Evolutionary conservation across 2,113 vertebrate species (phyloP).

Genomic region (Hyaena hyaena): DNA sequence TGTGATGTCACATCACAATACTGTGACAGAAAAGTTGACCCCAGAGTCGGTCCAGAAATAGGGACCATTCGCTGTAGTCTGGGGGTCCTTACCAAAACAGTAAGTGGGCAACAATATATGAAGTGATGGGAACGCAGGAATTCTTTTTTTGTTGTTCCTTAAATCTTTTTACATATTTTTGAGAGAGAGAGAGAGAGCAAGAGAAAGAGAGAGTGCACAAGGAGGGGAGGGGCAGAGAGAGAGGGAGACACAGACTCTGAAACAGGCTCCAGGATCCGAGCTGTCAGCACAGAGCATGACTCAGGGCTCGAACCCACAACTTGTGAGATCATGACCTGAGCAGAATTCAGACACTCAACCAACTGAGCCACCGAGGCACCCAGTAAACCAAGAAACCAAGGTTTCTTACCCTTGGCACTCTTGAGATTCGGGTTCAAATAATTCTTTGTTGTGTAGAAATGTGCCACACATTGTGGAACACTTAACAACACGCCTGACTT

Average conservation of each 20-base stretch:
- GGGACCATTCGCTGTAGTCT: neutral
- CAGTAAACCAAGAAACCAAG: neutral
- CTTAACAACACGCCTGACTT: neutral
- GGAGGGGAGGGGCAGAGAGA: too few species aligned
- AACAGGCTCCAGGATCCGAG: too few species aligned
- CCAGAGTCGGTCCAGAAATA: neutral
- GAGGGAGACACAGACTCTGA: too few species aligned
- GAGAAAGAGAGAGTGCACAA: too few species aligned
- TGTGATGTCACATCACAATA: neutral
- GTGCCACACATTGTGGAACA: neutral
- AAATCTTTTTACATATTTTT: too few species aligned
- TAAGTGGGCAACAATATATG: neutral
- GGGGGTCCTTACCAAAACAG: neutral
- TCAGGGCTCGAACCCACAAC: too few species aligned
- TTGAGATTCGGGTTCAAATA: neutral
- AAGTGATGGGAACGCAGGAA: neutral
- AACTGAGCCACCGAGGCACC: too few species aligned
- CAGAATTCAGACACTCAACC: too few species aligned
- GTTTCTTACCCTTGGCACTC: neutral
- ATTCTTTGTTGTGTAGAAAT: neutral
- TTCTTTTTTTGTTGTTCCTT: neutral
- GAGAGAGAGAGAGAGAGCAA: too few species aligned
- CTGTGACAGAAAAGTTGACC: neutral
- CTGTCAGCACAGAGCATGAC: too few species aligned
- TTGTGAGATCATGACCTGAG: too few species aligned